Evolutionary conservation across 1,140 invertebrate genomes (phyloP).

Genomic region (Drosophila orosa): DNA sequence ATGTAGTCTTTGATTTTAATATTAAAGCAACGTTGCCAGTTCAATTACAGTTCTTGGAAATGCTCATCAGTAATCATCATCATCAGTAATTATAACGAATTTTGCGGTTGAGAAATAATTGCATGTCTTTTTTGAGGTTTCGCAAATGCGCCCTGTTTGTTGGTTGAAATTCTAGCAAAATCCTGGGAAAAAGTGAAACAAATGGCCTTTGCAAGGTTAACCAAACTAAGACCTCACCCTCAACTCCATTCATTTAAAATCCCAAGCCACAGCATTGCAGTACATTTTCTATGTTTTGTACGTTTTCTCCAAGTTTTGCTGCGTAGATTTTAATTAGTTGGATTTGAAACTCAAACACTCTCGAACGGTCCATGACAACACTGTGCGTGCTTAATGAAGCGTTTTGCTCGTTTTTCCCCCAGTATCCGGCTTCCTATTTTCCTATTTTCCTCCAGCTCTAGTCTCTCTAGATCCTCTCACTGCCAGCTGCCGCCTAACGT

Average conservation of each 20-base stretch:
- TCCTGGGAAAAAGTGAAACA: constrained; percentile 30
- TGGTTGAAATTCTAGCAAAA: not conserved
- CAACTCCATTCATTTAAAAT: constrained; percentile 16
- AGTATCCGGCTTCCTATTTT: constrained; percentile 4
- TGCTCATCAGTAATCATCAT: not conserved
- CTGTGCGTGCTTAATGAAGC: constrained; percentile 72
- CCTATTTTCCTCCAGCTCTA: constrained; percentile 8
- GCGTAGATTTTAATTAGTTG: constrained; percentile 80
- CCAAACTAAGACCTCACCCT: constrained; percentile 1
- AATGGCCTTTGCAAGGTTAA: constrained; percentile 18
- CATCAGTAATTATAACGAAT: constrained; percentile 12
- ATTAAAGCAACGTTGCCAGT: not conserved
- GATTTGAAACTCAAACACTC: constrained; percentile 73
- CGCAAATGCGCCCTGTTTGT: not conserved
- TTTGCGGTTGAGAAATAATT: constrained; percentile 7
- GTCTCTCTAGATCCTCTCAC: not conserved
- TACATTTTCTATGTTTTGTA: not conserved
- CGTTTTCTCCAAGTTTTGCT: constrained; percentile 52
- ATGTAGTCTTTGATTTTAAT: not conserved
- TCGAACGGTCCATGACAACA: constrained; percentile 37
- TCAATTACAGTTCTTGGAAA: constrained; percentile 15
- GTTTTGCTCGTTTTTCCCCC: constrained; percentile 19
- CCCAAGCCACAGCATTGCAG: constrained; percentile 6
- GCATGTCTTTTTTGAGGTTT: constrained; percentile 7
- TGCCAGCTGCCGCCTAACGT: constrained; percentile 17